A percentile compares a stretch with the other conserved stretches of the same genome.
phyloP scores from a whole-genome alignment of 2,888 invertebrate species.

The Parascotia fuliginaria region DNA sequence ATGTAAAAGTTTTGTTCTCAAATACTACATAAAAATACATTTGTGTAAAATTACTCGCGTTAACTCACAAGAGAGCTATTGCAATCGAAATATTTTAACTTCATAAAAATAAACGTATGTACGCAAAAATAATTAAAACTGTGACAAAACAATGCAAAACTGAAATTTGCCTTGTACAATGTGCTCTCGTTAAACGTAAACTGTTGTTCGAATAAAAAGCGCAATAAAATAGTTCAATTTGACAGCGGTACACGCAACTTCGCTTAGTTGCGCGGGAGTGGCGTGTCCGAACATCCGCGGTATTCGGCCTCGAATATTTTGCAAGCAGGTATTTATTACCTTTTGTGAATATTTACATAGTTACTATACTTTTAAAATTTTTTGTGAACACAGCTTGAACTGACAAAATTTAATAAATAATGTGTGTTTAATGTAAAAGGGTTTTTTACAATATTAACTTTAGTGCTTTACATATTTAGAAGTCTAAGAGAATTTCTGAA shows the following conservation, averaged over 20 bases:
- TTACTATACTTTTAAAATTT: background rate
- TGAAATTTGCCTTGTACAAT: constrained; percentile 51
- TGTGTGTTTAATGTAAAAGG: too few species aligned
- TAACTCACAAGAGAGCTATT: too few species aligned
- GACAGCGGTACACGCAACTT: constrained; percentile 79
- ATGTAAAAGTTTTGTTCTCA: too few species aligned
- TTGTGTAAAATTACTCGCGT: too few species aligned
- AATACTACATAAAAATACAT: too few species aligned
- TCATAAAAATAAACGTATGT: background rate
- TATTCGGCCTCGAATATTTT: constrained; percentile 64
- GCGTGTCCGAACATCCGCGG: constrained; percentile 58
- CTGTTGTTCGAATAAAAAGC: constrained; percentile 64
- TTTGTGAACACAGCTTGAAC: too few species aligned
- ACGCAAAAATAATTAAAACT: constrained; percentile 27
- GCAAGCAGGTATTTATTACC: constrained; percentile 51
- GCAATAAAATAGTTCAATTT: constrained; percentile 75
- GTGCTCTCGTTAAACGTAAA: constrained; percentile 65
- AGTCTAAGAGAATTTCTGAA: too few species aligned
- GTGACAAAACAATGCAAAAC: constrained; percentile 27
- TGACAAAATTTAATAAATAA: too few species aligned
- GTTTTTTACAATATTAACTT: too few species aligned
- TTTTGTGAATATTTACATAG: constrained; percentile 38
- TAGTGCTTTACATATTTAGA: too few species aligned
- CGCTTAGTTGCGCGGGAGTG: constrained; percentile 78
- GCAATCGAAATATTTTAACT: background rate